Conservation (phyloP, 2,888 invertebrate species). For the Diaphora mendica region DNA sequence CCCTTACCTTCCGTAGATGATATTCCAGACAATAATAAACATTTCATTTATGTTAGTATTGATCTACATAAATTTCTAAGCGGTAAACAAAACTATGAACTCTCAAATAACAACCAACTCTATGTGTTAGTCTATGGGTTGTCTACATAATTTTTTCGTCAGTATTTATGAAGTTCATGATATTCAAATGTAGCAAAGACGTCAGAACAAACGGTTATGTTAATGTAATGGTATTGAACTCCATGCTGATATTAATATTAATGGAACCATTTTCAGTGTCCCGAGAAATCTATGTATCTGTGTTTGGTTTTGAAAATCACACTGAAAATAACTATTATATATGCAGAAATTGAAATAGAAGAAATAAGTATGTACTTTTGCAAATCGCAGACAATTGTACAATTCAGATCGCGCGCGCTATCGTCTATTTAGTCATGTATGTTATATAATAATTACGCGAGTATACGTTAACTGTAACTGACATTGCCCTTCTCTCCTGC, state of each 20-base stretch:
- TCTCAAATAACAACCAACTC: background rate
- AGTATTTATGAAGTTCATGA: slow-evolving; percentile 60
- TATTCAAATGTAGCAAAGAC: slow-evolving; percentile 64
- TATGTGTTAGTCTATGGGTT: slow-evolving; percentile 26
- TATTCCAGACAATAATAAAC: background rate
- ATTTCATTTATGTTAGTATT: background rate
- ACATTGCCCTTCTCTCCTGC: background rate
- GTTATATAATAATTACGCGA: background rate
- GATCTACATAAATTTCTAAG: background rate
- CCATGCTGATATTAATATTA: slow-evolving; percentile 40
- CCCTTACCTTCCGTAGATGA: background rate
- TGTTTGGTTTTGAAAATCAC: background rate
- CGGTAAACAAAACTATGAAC: background rate
- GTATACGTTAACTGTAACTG: background rate
- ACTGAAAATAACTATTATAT: background rate
- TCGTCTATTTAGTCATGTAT: background rate
- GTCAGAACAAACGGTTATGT: slow-evolving; percentile 67
- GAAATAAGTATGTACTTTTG: too few relatives aligned
- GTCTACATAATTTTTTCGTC: slow-evolving; percentile 30
- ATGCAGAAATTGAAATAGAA: background rate
- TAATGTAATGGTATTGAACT: slow-evolving; percentile 64
- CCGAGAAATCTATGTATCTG: background rate
- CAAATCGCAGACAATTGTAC: too few relatives aligned
- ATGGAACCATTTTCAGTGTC: slow-evolving; percentile 32
- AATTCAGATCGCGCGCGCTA: background rate